Evolutionary conservation across 2,797 vertebrate species (phyloP), one percentile per base, ranked within the genome.

Genomic region (Tiaroga cobitis): DNA sequence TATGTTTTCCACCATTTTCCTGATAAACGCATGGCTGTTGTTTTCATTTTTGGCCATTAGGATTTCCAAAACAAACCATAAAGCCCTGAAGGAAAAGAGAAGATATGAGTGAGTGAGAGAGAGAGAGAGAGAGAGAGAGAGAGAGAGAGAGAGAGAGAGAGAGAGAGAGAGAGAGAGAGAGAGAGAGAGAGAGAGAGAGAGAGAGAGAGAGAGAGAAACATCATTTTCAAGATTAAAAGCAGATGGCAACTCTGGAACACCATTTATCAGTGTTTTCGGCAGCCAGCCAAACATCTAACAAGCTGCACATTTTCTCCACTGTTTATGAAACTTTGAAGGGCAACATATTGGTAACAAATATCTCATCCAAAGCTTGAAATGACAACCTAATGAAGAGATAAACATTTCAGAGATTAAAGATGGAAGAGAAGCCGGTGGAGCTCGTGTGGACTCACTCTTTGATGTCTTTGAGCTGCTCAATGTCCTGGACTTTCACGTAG

Each of bases 1-100:
- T 86, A 99, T 99, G 89, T 99, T 98, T 95, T 99, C 98, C 91
- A 99, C 97, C 98, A 99, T 99, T 93, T 99, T 99, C 90, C 97
- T 96, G 51, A 99, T 99, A 92, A 99, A 99, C 0, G 98, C 98
- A 10, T 99, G 98, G 88, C 98, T 99, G 92, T 99, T 99, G 93
- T 99, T 99, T 94, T 99, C 98, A 88, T 98, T 99, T 95, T 99
- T 99, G 89, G 97, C 95, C 98, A 99, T 99, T 89, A 99, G 90
- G 89, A 99, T 98, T 94, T 99, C 98, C 84, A 99, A 92, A 90
- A 99, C 96, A 84, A 99, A 99, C 98, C 98, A 99, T 74, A 99
- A 94, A 89, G 97, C 98, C 90, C 98, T 99, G 83, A 86, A 93
- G 80, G 59, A 85, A 70, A 79, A 72, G 41, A 56, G 29, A 70